Evolutionary conservation across 2,113 vertebrate genomes (phyloP).

Genomic region (Crypturellus undulatus): DNA sequence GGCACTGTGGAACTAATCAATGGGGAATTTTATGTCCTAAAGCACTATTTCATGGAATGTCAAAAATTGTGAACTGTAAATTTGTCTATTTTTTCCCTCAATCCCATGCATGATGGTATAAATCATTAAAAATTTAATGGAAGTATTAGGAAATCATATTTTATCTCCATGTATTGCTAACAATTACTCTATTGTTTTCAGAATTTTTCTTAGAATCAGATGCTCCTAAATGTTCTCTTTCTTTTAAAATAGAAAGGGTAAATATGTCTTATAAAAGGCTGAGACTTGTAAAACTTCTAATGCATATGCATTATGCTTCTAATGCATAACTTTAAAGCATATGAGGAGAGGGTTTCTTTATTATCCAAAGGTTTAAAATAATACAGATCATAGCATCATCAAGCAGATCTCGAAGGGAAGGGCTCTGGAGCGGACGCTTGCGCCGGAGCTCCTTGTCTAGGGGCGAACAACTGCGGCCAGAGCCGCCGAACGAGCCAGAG

Average conservation of each 20-base stretch:
- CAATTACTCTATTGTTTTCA: neutral
- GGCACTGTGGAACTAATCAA: neutral
- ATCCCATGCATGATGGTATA: neutral
- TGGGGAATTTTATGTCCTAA: neutral
- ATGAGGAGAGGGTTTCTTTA: neutral
- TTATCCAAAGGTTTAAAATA: neutral
- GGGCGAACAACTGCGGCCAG: too few relatives aligned
- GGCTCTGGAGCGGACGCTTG: too few relatives aligned
- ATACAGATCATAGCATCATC: neutral
- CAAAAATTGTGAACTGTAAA: neutral
- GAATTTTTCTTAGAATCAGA: neutral
- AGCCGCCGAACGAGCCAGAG: too few relatives aligned
- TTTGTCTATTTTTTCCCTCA: neutral
- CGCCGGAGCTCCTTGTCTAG: too few relatives aligned
- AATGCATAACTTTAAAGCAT: neutral
- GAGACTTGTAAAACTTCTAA: neutral
- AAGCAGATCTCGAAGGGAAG: too few relatives aligned
- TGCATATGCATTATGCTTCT: too few relatives aligned
- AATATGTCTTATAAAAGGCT: neutral
- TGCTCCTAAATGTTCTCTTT: neutral
- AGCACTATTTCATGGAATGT: neutral
- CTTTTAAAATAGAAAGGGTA: neutral
- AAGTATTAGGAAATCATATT: neutral
- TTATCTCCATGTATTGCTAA: neutral
- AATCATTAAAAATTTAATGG: neutral